Conservation (phyloP, 1,140 invertebrate species). For the Dolichoris vasculosae region DNA sequence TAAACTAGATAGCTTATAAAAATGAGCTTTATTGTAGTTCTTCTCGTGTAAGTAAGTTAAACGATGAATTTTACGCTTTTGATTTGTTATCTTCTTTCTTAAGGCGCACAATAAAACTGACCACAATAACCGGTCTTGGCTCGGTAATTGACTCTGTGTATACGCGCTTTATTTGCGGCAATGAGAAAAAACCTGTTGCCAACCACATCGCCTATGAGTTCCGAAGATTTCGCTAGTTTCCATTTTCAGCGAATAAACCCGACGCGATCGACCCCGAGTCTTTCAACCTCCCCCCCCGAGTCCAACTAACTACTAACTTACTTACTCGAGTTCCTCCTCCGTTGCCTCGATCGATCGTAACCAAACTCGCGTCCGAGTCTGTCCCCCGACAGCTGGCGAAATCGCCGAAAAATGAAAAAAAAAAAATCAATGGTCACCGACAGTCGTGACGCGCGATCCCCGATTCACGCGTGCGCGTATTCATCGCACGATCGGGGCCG, state of each 20-base stretch:
- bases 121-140: neutral
- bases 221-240: no score
- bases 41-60: neutral
- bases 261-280: neutral
- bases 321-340: neutral
- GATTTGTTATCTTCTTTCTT: neutral
- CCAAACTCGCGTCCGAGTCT: neutral
- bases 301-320: no score
- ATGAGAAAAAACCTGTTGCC: neutral
- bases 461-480: conserved; percentile 4
- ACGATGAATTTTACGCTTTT: neutral
- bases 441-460: neutral
- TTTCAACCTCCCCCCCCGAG: neutral
- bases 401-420: neutral
- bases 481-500: neutral
- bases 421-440: conserved; percentile 2
- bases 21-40: neutral
- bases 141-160: neutral
- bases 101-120: neutral
- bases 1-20: neutral
- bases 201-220: neutral
- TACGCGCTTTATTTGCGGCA: neutral
- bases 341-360: neutral
- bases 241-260: no score
- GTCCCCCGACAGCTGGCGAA: neutral